Base-by-base conservation (phyloP, 2,113 vertebrate species). In the Ailuropoda melanoleuca region DNA sequence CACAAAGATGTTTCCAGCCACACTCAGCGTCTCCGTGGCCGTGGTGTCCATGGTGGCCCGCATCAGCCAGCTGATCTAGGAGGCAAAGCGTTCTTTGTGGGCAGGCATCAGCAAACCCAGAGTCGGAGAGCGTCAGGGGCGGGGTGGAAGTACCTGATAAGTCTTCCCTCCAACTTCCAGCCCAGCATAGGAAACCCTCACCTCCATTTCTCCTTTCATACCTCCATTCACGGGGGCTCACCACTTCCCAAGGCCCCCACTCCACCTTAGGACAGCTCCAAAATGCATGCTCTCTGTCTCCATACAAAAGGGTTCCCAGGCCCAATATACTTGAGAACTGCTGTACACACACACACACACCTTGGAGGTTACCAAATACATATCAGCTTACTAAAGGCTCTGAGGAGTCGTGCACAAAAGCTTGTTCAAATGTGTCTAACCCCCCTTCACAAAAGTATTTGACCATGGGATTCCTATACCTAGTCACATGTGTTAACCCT, bases 1-100 rank as follows among this genome's bases (percentile, higher is more conserved):
- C 97, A 99, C 99, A 83, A 99, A 99, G 98, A 99, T 99, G 97
- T 99, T 99, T 70, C 99, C 99, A 6, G 99, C 99, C 93, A 99
- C 99, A 17, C 99, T 99, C 96, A 99, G 98, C 26, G 99, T 99
- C 98, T 99, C 99, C 0, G 99, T 99, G 95, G 99, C 96, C 2
- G 99, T 99, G 48, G 99, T 99, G 80, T 99, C 99, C 99, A 99
- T 98, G 1, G 99, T 99, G 97, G 99, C 83, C 97, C 99, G 99
- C 99, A 99, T 99, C 55, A 99, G 15, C 99, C 99, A 99, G 95
- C 99, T 99, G 95, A 99, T 99, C 99, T 99, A 96, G 83, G 29
- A 94, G 97, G 86, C 55, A 68, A 23, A 29, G 55, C 23, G 10
- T 29, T 64, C 4, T 43, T 26, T 13, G 48, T 15, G 84, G 43